Evolutionary conservation across 2,113 vertebrate genomes (phyloP), one percentile per base, ranked within the genome.

Genomic region (Ancistrus triradiatus): DNA sequence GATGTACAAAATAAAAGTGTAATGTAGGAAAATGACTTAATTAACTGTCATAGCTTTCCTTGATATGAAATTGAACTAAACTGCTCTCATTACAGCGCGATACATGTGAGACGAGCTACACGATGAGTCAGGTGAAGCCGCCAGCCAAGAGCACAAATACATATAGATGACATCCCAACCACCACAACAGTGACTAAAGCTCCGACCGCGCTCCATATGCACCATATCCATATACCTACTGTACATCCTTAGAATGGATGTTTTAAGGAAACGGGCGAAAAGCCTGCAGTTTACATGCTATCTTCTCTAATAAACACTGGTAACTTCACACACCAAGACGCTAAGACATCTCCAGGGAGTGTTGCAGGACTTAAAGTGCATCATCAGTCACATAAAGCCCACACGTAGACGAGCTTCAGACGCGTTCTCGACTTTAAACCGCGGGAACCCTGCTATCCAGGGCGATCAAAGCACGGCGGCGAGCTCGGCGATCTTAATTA

Each of bases 371-470:
- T 28, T 25, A 22, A 61, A 31, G 25, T 15, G 27, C 58, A 52
- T 53, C 13, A 55, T 24, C 37, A 27, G 5, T 19, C 7, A 27
- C 48, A 8, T 13, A 14, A 14, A 38, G 0, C 3, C n/a, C 15
- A 49, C 31, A 49, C 9, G 1, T 43, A 37, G 0, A 14, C 7
- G 33, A 56, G 37, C 4, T 18, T 37, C 10, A 21, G 19, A 37
- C 35, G 35, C 38, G 14, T 15, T 13, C 14, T 8, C 14, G 35
- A 37, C 14, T 8, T 37, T 9, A 15, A 42, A 14, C 59, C 7
- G 21, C 13, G 19, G 56, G 40, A 38, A 67, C 38, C 58, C 50
- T 69, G 50, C 50, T 57, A 62, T 18, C 37, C 40, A 37, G 21
- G 35, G 24, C 33, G 18, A 61, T 61, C 61, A 60, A 52, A 53